These are phyloP conservation scores for Siniperca chuatsi DNA, from an alignment of 2,113 vertebrate genomes.

Conservation along the genomic window DNA sequence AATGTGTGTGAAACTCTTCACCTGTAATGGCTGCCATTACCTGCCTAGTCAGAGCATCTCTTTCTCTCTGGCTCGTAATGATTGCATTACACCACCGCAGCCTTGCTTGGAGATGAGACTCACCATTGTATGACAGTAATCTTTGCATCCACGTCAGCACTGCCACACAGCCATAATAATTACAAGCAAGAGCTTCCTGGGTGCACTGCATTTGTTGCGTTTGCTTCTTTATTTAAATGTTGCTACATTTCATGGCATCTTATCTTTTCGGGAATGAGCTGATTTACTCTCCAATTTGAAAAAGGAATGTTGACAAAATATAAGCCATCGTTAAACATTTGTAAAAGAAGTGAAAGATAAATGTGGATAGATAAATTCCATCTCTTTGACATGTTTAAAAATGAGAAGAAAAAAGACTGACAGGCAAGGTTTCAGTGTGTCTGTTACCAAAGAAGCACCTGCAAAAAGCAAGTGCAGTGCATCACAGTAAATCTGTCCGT, in stretches of 20 bases:
- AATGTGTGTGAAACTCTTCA: slow-evolving; percentile 55
- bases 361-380: slow-evolving; percentile 26
- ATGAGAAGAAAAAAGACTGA: slow-evolving; percentile 10
- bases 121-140: slow-evolving; percentile 53
- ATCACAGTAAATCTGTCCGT: slow-evolving; percentile 52
- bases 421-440: slow-evolving; percentile 28
- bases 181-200: slow-evolving; percentile 7
- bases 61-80: slow-evolving; percentile 50
- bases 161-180: slow-evolving; percentile 34
- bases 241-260: slow-evolving; percentile 34
- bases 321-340: slow-evolving; percentile 24
- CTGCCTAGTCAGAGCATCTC: slow-evolving; percentile 56
- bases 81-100: slow-evolving; percentile 52
- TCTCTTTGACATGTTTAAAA: slow-evolving; percentile 32
- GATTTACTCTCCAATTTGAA: slow-evolving; percentile 51
- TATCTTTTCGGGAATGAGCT: slow-evolving; percentile 30
- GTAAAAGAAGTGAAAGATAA: slow-evolving; percentile 2
- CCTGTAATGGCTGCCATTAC: slow-evolving; percentile 79
- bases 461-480: slow-evolving; percentile 37
- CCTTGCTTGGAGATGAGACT: slow-evolving; percentile 57
- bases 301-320: slow-evolving; percentile 30
- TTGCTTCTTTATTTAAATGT: slow-evolving; percentile 30
- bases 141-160: slow-evolving; percentile 51
- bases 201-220: background rate
- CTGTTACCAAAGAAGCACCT: slow-evolving; percentile 29